Conservation (phyloP, 2,888 invertebrate genomes). For the Melipona bicolor region DNA sequence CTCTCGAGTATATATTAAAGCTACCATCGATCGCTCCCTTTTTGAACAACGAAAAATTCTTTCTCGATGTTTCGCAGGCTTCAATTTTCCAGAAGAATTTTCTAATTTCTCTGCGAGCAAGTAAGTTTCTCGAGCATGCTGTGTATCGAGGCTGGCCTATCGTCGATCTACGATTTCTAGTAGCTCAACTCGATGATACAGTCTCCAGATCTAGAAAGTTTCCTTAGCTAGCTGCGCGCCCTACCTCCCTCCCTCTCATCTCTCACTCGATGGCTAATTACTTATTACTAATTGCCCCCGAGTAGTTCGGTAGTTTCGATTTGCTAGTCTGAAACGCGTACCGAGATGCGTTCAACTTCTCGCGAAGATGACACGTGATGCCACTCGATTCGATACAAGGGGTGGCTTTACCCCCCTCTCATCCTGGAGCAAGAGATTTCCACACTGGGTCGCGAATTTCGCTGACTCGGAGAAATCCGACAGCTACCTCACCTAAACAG, state of each 20-base stretch:
- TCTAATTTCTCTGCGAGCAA: too few species aligned
- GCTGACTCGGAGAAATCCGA: too few species aligned
- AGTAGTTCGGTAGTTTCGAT: slow-evolving; percentile 76
- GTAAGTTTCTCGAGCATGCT: too few species aligned
- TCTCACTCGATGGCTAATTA: slow-evolving; percentile 74
- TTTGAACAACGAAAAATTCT: too few species aligned
- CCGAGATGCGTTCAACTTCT: slow-evolving; percentile 38
- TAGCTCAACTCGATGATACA: slow-evolving; percentile 45
- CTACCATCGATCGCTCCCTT: too few species aligned
- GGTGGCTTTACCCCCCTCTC: not conserved
- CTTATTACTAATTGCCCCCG: slow-evolving; percentile 76
- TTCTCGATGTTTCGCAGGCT: too few species aligned
- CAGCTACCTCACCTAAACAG: too few species aligned
- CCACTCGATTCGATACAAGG: not conserved
- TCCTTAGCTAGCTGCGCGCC: slow-evolving; percentile 25
- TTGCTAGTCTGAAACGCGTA: slow-evolving; percentile 42
- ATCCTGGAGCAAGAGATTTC: not conserved
- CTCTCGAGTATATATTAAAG: too few species aligned
- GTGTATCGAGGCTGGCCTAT: not conserved
- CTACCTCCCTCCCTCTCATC: not conserved
- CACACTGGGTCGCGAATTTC: not conserved
- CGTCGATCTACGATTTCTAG: slow-evolving; percentile 42
- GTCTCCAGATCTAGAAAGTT: slow-evolving; percentile 47
- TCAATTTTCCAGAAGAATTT: too few species aligned
- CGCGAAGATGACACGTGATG: slow-evolving; percentile 41